These are phyloP conservation scores for Arremon aurantiirostris DNA, from an alignment of 2,797 vertebrate genomes.

Conservation along the genomic window DNA sequence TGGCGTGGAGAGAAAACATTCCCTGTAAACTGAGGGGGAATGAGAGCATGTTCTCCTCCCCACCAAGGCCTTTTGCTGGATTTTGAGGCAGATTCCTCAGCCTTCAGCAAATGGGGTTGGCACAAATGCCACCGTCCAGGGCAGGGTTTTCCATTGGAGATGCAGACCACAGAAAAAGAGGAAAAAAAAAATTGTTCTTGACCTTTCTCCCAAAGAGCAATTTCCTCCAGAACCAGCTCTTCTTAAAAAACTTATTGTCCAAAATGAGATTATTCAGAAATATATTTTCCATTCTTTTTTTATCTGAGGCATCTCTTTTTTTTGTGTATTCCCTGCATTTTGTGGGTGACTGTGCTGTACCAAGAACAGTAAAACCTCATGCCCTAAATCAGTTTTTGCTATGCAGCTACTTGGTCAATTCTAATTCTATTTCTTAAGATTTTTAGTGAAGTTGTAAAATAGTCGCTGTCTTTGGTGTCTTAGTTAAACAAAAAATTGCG, in stretches of 20 bases:
- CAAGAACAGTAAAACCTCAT: not conserved
- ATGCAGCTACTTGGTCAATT: not conserved
- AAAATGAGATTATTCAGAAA: not conserved
- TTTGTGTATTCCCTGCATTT: not conserved
- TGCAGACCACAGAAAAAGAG: not conserved
- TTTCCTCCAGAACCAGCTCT: not conserved
- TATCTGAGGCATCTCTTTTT: not conserved
- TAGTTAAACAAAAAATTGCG: not conserved
- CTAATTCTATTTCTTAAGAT: not conserved
- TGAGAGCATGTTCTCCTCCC: not conserved
- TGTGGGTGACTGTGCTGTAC: not conserved
- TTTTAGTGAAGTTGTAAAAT: not conserved
- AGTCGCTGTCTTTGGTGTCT: rapidly evolving
- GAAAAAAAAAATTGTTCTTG: not conserved
- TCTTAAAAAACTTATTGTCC: not conserved
- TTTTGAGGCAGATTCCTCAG: not conserved
- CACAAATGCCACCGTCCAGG: not conserved
- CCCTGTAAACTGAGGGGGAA: not conserved
- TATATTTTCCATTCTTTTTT: not conserved
- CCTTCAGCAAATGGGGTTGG: not conserved
- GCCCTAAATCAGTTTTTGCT: not conserved
- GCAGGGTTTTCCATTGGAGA: not conserved
- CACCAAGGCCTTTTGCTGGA: not conserved
- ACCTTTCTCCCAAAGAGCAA: not conserved
- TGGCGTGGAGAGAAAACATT: not conserved